phyloP scores from a whole-genome alignment of 2,113 vertebrate species.

The Dipodomys spectabilis region DNA sequence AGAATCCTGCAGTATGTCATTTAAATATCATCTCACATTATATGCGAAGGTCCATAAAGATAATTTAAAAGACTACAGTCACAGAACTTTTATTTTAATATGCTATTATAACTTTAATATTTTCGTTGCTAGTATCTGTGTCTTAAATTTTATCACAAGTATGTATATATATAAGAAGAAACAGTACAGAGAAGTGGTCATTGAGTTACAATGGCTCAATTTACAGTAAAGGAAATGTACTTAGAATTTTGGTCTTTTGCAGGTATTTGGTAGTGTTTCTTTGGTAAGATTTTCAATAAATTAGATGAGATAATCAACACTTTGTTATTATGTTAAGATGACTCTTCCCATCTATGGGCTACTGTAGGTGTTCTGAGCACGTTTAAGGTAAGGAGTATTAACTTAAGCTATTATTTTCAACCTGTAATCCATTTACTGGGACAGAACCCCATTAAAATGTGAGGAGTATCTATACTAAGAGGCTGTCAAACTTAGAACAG shows the following conservation, averaged over 20 bases:
- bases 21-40: not conserved
- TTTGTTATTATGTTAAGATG: not conserved
- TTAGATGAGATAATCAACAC: not conserved
- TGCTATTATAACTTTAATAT: not conserved
- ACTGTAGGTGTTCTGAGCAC: not conserved
- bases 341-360: not conserved
- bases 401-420: not conserved
- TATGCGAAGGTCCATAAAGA: not conserved
- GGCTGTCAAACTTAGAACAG: not conserved
- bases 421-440: not conserved
- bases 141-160: not conserved
- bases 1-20: not conserved
- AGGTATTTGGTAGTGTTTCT: too few relatives aligned
- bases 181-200: not conserved
- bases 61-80: not conserved
- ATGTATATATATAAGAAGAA: not conserved
- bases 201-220: not conserved
- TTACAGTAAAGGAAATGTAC: not conserved
- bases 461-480: not conserved
- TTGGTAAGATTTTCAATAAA: not conserved
- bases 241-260: not conserved
- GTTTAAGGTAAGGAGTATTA: not conserved
- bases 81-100: not conserved
- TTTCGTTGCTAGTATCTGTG: too few relatives aligned
- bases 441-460: not conserved